Percentiles rank a stretch among this genome's conserved stretches.
These are phyloP conservation scores for Marcusenius ussheri DNA, from an alignment of 2,113 vertebrate genomes.

Conservation along the genomic window DNA sequence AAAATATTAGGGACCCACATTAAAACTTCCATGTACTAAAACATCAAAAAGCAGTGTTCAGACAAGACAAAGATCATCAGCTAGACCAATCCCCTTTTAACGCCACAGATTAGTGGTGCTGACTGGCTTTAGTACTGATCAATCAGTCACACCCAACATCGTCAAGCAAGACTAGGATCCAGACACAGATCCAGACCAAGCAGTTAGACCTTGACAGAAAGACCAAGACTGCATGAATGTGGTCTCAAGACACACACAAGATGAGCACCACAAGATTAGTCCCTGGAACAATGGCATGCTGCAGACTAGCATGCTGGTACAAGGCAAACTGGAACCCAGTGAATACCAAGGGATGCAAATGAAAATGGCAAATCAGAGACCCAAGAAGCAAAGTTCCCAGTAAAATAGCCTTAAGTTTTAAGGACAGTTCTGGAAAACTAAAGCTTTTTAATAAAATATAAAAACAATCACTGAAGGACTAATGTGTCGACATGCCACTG, in stretches of 20 bases:
- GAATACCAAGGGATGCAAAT: not conserved
- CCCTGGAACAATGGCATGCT: not conserved
- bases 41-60: not conserved
- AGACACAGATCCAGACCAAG: not conserved
- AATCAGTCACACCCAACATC: not conserved
- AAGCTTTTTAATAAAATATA: not conserved
- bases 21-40: not conserved
- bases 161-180: not conserved
- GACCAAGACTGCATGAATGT: not conserved
- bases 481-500: not conserved
- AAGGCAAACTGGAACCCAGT: not conserved
- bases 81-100: not conserved
- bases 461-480: not conserved
- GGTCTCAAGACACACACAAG: not conserved
- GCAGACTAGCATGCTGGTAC: not conserved
- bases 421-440: not conserved
- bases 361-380: not conserved
- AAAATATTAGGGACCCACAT: not conserved
- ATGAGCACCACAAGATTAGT: not conserved
- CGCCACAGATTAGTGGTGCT: not conserved
- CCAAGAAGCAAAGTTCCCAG: not conserved
- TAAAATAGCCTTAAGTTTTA: not conserved
- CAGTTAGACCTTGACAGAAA: not conserved
- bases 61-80: not conserved
- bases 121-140: not conserved